Base-by-base conservation (phyloP, 2,888 invertebrate species). In the Eutolmus rufibarbis region DNA sequence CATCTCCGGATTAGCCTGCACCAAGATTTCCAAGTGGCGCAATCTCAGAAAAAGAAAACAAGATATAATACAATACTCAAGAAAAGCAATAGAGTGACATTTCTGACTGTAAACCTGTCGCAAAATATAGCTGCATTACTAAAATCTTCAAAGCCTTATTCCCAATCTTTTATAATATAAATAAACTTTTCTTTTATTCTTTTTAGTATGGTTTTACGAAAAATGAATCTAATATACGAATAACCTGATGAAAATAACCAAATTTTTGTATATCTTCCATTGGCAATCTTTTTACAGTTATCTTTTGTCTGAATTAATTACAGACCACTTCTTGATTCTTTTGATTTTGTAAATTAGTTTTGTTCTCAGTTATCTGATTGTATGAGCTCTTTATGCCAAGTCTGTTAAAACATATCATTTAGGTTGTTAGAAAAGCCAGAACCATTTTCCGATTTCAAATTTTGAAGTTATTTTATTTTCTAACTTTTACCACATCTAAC, bases 1-100 rank as follows among this genome's bases (percentile, higher is more conserved):
- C 46, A 85, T 85, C 85, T 43, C 74, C 74, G 85, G 51, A 85
- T 85, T 85, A 85, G 85, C 31, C 74, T 84, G 16, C n/a, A 14
- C 34, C 43, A 46, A 46, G 16, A 37, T 34, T n/a, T 76, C n/a
- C 2, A n/a, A n/a, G 37, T 76, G 34, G 34, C 19, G 76, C 37
- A 76, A 16, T 46, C n/a, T 1, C 7, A 79, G 43, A 16, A 31
- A 76, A 14, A 76, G 16, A 76, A n/a, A 46, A 46, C 23, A 19
- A 56, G 7, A 8, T 8, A 12, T 66, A 34, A 12, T 66, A 34
- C 5, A 7, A 34, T 34, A 9, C 23, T 8, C n/a, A 51, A n/a
- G 51, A 51, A 16, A 51, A 51, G 51, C n/a, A 51, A 19, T 46
- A 14, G 43, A n/a, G 51, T 5, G 51, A 51, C 51, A n/a, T 16